These are phyloP conservation scores for Cinara cedri DNA, from an alignment of 2,888 invertebrate genomes.

Conservation along the genomic window DNA sequence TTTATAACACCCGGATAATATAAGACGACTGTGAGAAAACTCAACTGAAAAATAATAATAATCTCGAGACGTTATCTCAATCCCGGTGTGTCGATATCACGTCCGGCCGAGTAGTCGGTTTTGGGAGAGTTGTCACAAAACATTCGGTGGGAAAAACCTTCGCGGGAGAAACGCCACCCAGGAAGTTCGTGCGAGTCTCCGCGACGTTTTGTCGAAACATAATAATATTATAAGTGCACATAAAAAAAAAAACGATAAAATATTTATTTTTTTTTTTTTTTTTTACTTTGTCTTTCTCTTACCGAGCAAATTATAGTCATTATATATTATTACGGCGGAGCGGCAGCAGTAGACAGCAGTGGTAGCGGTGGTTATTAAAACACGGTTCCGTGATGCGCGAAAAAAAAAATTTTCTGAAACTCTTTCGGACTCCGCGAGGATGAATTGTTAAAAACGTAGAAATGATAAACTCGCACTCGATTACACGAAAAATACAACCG, in stretches of 20 bases:
- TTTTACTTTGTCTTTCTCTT: background rate
- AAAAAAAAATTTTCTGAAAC: background rate
- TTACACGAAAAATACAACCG: too few species aligned
- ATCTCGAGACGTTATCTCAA: slow-evolving; percentile 22
- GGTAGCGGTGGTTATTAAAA: too few species aligned
- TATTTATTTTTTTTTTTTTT: background rate
- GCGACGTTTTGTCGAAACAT: background rate
- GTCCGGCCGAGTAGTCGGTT: slow-evolving; percentile 22
- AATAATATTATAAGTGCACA: too few species aligned
- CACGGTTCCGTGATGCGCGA: slow-evolving; percentile 19
- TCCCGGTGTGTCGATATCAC: background rate
- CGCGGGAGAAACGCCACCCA: background rate
- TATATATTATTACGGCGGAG: background rate
- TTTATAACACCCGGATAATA: too few species aligned
- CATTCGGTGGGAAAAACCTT: background rate
- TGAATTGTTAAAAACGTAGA: too few species aligned
- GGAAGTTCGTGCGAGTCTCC: slow-evolving; percentile 19
- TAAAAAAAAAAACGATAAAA: background rate
- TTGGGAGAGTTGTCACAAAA: slow-evolving; percentile 38
- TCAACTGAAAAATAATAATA: slow-evolving; percentile 9
- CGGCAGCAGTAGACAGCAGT: too few species aligned
- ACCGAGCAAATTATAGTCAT: slow-evolving; percentile 44
- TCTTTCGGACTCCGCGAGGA: too few species aligned
- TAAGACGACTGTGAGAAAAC: slow-evolving; percentile 33
- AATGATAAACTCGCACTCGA: too few species aligned